Conservation (phyloP, 2,797 vertebrate genomes). For the Thamnophis elegans region DNA sequence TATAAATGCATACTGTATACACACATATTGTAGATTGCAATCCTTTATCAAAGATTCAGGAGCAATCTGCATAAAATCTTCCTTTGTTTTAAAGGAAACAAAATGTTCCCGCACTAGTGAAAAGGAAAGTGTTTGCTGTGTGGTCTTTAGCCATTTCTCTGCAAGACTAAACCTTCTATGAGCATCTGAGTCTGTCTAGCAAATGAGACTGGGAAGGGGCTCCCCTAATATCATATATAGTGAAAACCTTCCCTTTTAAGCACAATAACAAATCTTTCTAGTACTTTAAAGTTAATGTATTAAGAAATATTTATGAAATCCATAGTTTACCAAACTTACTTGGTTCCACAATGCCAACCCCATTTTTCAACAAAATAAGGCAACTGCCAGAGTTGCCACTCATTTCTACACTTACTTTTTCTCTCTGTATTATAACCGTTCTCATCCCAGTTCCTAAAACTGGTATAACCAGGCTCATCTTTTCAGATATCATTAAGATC, state of each 20-base stretch:
- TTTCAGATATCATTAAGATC: not conserved
- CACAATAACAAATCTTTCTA: not conserved
- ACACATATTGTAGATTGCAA: not conserved
- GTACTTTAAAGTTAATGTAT: not conserved
- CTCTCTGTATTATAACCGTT: not conserved
- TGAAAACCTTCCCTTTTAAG: not conserved
- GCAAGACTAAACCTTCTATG: not conserved
- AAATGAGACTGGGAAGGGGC: not conserved
- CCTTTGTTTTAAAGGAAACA: not conserved
- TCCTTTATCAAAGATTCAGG: not conserved
- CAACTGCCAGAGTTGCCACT: not conserved
- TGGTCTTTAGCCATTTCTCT: not conserved
- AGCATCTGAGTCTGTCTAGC: not conserved
- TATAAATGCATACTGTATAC: not conserved
- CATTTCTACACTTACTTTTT: not conserved
- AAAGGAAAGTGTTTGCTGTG: not conserved
- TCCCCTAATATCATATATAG: not conserved
- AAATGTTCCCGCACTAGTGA: not conserved
- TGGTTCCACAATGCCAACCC: not conserved
- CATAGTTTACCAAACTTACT: not conserved
- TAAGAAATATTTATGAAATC: not conserved
- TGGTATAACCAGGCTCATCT: not conserved
- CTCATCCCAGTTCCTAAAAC: not conserved
- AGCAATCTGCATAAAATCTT: not conserved
- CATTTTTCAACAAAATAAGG: not conserved